Base-by-base conservation (phyloP, 2,797 vertebrate species). In the Smutsia gigantea region DNA sequence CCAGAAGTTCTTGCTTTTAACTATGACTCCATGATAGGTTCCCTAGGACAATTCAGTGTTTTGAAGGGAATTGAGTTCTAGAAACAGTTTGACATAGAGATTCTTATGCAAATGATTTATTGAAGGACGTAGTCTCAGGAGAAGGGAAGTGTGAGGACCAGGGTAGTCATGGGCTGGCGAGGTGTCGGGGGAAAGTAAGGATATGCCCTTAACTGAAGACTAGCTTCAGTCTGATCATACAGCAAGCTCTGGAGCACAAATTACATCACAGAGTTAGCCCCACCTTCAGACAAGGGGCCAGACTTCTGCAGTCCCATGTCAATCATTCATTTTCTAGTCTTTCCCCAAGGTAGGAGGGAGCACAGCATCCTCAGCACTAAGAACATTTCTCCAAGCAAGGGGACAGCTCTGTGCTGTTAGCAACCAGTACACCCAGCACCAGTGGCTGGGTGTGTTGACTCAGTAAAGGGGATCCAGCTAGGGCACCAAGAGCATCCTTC, bases 241-340 rank as follows among this genome's bases (percentile, higher is more conserved):
- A 10, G 21, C 0, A 0, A 83, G 5, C 14, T 61, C 46, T 72
- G 39, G 21, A 72, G 25, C 7, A 29, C 0, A 4, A 37, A 63
- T n/a, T 46, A 39, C 5, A 69, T 2, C 37, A 31, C 29, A 31
- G 46, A 93, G 31, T 59, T 75, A 78, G 11, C 17, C 39, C 39
- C n/a, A 66, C 29, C 21, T 87, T 86, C 37, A 75, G 53, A 55
- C 17, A 92, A 84, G 7, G 7, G 14, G 18, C 29, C 12, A 39
- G 12, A 15, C 34, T 88, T 83, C 53, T 51, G 21, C 9, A 75
- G 46, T 1, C 18, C 49, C 23, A 17, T 29, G 12, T 46, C 53
- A 84, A 49, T 57, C 29, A 61, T 57, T 86, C 51, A 39, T 74
- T 90, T 90, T 25, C 85, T 87, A 78, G 81, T 55, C 37, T 75